Conservation (phyloP, 2,797 vertebrate species). For the Mormyrops attenuatus region DNA sequence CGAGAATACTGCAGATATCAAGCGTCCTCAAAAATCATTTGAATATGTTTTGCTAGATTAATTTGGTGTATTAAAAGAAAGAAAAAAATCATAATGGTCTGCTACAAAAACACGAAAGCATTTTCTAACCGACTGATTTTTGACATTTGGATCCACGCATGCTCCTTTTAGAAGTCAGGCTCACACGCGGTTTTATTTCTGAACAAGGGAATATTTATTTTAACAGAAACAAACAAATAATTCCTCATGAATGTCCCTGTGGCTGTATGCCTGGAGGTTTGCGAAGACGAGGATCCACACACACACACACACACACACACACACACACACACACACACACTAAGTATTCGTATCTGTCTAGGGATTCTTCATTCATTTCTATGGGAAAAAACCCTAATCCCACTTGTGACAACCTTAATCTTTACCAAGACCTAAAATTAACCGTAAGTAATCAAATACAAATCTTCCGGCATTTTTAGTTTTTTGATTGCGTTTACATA, state of each 20-base stretch:
- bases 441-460: background rate
- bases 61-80: background rate
- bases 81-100: background rate
- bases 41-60: background rate
- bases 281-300: background rate
- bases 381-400: background rate
- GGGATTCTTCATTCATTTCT: background rate
- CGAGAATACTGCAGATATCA: background rate
- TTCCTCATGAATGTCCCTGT: background rate
- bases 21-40: background rate
- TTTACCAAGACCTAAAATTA: background rate
- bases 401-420: background rate
- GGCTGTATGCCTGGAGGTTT: background rate
- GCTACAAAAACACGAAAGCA: background rate
- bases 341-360: background rate
- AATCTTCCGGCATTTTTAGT: background rate
- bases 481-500: background rate
- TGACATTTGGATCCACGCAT: background rate
- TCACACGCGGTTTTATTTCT: background rate
- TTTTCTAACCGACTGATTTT: background rate
- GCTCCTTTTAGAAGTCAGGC: background rate
- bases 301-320: conserved; percentile 3
- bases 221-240: background rate
- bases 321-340: conserved; percentile 9
- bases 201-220: background rate